Conservation (phyloP, 2,113 vertebrate species). For the Rhombomys opimus region DNA sequence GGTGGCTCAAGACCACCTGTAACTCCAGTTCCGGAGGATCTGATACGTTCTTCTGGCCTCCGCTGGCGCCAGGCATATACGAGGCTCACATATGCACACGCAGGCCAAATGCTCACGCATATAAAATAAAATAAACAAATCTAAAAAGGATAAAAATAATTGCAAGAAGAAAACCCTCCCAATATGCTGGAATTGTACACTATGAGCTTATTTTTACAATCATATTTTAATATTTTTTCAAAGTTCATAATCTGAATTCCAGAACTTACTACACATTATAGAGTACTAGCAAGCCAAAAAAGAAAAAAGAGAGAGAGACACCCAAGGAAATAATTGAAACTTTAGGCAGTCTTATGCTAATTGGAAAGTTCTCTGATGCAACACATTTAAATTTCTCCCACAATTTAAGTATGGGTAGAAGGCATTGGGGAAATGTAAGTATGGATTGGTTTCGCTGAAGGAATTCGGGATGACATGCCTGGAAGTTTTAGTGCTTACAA, state of each 20-base stretch:
- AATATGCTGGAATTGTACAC: neutral
- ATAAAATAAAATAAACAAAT: neutral
- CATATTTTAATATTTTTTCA: conserved; percentile 29
- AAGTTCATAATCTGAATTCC: conserved; percentile 2
- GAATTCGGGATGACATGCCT: neutral
- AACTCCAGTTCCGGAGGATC: neutral
- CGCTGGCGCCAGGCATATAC: neutral
- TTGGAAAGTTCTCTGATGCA: conserved; percentile 54
- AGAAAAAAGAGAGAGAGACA: neutral
- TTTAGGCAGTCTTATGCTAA: conserved; percentile 59
- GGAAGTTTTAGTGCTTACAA: conserved; percentile 47
- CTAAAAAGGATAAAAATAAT: neutral
- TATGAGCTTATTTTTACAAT: conserved; percentile 9
- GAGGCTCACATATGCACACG: too few relatives aligned
- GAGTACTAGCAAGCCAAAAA: neutral
- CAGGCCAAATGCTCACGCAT: neutral
- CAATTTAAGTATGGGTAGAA: conserved; percentile 42
- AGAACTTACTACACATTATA: conserved; percentile 24
- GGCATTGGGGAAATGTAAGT: conserved; percentile 50
- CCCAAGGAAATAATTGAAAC: conserved; percentile 39
- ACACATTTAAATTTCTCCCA: conserved; percentile 9
- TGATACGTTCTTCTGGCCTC: neutral
- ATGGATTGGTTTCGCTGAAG: neutral
- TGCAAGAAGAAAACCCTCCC: neutral
- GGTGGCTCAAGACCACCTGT: neutral